Conservation (phyloP, 2,797 vertebrate genomes). For the Gymnopithys bicolor region DNA sequence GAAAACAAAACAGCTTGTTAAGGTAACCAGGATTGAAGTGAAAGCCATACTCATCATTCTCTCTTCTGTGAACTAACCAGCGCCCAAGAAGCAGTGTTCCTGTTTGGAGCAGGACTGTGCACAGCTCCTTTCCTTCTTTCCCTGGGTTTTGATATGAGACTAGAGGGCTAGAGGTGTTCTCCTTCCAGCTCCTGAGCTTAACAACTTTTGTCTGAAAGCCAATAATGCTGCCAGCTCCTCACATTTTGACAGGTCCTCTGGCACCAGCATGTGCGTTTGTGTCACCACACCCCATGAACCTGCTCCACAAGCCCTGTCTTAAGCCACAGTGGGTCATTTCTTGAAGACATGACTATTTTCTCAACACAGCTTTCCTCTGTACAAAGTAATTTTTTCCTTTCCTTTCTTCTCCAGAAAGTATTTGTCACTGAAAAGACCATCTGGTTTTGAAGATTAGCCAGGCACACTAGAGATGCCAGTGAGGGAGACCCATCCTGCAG, state of each 20-base stretch:
- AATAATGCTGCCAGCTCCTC: background rate
- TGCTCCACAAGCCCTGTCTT: background rate
- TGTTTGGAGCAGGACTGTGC: background rate
- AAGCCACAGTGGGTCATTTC: background rate
- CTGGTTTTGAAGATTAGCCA: background rate
- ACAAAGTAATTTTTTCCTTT: background rate
- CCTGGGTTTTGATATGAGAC: background rate
- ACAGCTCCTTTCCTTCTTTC: background rate
- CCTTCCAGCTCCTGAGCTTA: background rate
- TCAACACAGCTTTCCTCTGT: background rate
- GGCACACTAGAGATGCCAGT: background rate
- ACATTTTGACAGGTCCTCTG: background rate
- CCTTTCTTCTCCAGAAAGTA: background rate
- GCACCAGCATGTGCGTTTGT: fast-evolving
- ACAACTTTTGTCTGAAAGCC: background rate
- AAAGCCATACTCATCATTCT: background rate
- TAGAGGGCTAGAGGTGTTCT: background rate
- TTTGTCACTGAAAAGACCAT: background rate
- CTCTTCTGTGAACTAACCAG: background rate
- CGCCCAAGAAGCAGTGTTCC: fast-evolving
- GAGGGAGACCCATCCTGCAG: background rate
- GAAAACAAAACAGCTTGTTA: background rate
- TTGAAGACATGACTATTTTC: background rate
- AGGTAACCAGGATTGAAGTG: background rate
- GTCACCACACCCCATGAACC: background rate